Evolutionary conservation across 2,113 vertebrate species (phyloP), one percentile per base, ranked within the genome.

Genomic region (Scatophagus argus): DNA sequence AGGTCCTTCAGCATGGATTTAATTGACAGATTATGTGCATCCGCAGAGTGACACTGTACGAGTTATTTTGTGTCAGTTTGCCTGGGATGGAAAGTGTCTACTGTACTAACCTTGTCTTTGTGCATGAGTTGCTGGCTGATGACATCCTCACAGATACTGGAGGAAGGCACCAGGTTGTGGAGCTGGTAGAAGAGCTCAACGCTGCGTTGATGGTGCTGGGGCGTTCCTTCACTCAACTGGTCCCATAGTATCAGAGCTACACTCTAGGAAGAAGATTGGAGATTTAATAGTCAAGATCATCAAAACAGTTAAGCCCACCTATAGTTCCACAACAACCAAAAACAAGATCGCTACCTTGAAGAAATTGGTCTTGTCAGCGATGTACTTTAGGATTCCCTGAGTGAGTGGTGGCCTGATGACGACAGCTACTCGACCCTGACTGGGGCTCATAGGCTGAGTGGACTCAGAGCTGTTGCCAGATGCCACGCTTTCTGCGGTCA

Each of bases 161-260:
- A 97, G 68, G 97, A 98, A 3, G 98, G 98, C 85, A 98, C 98
- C 2, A 99, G 94, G 90, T 99, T 99, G 93, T 99, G 98, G 49
- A 99, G 94, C 86, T 99, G 98, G 86, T 99, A 99, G 91, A 99
- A 99, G 23, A 99, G 96, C 84, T 99, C 98, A 66, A 99, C 97
- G 27, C 97, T 98, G 90, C 97, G 97, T 87, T 98, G 97, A 89
- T 99, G 98, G 86, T 99, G 96, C 87, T 99, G 98, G 79, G 98
- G 97, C 25, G 96, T 99, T 32, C 91, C 92, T 81, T 99, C 97
- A 81, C 96, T 96, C 83, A 99, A 44, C 87, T 99, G 97, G 79
- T 97, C 93, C 98, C 98, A 99, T 10, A 99, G 91, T 47, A 96
- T 97, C 88, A 97, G 91, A 79, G 97, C 98, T 76, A 99, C 96